Evolutionary conservation across 1,140 invertebrate genomes (phyloP).

Genomic region (Camponotus floridanus): DNA sequence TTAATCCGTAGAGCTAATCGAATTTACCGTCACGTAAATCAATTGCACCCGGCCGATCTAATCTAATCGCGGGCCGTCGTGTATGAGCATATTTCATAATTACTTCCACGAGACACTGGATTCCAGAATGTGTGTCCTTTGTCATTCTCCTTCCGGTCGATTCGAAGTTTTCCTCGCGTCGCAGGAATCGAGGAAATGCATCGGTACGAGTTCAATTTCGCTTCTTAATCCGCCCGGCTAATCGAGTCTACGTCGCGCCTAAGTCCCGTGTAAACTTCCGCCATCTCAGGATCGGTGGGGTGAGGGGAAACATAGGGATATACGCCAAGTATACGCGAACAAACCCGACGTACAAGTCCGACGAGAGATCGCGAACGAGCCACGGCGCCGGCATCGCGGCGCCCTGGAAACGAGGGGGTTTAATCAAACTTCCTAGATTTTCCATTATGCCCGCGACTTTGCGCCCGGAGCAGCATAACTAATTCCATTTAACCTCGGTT

Average conservation of each 20-base stretch:
- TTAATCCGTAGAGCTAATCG: constrained; percentile 46
- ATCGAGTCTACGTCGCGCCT: constrained; percentile 76
- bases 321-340: constrained; percentile 29
- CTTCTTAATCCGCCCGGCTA: constrained; percentile 79
- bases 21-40: constrained; percentile 49
- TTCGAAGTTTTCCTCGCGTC: constrained; percentile 5
- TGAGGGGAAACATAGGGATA: constrained; percentile 20
- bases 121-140: neutral
- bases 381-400: neutral
- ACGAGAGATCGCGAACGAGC: constrained; percentile 41
- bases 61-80: constrained; percentile 1
- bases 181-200: constrained; percentile 51
- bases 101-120: neutral
- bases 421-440: constrained; percentile 83
- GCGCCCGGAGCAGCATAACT: constrained; percentile 75
- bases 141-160: neutral
- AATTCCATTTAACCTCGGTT: constrained; percentile 76
- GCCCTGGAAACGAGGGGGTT: constrained; percentile 68
- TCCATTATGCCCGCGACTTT: constrained; percentile 81
- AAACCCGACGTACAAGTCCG: constrained; percentile 36
- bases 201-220: constrained; percentile 77
- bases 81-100: constrained; percentile 25
- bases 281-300: constrained; percentile 63
- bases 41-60: constrained; percentile 16
- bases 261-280: constrained; percentile 73